phyloP scores from a whole-genome alignment of 2,113 vertebrate genomes.

The Poeciliopsis turrubarensis region DNA sequence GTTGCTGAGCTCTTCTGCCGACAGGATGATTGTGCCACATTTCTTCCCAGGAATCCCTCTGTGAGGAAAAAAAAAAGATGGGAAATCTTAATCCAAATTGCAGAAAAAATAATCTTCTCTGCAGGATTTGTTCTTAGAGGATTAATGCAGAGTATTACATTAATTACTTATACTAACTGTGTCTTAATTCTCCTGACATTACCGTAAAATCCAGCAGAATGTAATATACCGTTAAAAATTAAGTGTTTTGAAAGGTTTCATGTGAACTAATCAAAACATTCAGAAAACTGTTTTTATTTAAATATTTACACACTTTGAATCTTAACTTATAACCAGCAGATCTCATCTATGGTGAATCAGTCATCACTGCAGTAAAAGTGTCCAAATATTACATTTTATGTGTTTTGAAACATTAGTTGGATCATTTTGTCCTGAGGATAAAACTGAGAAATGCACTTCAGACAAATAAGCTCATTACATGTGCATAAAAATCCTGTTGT shows the following conservation, averaged over 20 bases:
- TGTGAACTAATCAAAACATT: no score
- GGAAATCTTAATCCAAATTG: conserved; percentile 20
- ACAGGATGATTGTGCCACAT: conserved; percentile 77
- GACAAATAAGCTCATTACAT: no score
- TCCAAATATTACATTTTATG: no score
- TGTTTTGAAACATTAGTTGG: no score
- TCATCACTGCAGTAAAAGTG: no score
- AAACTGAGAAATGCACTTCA: no score
- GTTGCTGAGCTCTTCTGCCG: conserved; percentile 81
- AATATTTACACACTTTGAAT: no score
- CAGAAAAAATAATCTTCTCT: conserved; percentile 16
- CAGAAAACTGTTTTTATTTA: no score
- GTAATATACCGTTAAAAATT: no score
- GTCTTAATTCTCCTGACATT: background rate
- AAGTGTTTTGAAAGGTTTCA: no score
- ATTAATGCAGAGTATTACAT: conserved; percentile 6
- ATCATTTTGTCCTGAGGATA: no score
- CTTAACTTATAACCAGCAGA: background rate
- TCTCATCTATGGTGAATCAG: background rate
- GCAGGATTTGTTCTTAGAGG: background rate
- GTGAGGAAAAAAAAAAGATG: conserved; percentile 35
- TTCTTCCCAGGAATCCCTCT: conserved; percentile 82
- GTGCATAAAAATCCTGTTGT: no score
- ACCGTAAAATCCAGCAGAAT: background rate
- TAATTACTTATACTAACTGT: conserved; percentile 6